These are phyloP conservation scores for Ridgeia piscesae DNA, from an alignment of 1,140 invertebrate genomes.

Conservation along the genomic window DNA sequence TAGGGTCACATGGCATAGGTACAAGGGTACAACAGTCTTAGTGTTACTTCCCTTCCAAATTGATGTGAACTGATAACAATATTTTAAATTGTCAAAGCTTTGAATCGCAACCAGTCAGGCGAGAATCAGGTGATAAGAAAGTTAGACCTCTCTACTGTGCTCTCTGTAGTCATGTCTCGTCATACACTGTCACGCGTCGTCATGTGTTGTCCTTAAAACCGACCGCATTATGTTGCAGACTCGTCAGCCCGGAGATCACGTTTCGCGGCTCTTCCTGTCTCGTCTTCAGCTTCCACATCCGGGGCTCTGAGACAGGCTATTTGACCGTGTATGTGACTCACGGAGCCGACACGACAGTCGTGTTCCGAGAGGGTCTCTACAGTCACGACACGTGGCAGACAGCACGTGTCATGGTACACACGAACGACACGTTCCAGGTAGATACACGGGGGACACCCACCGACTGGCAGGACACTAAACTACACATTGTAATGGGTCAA, in stretches of 20 bases:
- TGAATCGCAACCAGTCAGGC: too few relatives aligned
- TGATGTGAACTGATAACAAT: too few relatives aligned
- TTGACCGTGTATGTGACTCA: neutral
- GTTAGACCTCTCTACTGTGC: too few relatives aligned
- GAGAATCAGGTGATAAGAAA: too few relatives aligned
- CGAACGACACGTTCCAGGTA: neutral
- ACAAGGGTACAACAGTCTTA: too few relatives aligned
- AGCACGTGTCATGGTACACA: neutral
- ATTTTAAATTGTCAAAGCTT: too few relatives aligned
- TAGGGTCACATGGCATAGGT: too few relatives aligned
- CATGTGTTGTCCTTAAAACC: neutral
- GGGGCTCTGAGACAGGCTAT: neutral
- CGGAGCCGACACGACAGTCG: neutral
- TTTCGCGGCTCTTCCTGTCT: neutral
- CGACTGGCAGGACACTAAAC: too few relatives aligned
- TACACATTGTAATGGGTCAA: too few relatives aligned
- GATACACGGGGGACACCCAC: neutral
- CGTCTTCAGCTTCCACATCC: neutral
- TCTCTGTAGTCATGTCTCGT: too few relatives aligned
- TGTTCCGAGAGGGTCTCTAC: neutral
- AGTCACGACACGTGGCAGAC: neutral
- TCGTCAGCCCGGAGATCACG: neutral
- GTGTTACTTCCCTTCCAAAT: too few relatives aligned
- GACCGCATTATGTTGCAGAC: neutral
- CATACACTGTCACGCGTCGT: too few relatives aligned